These are phyloP conservation scores for Platyura marginata DNA, from an alignment of 1,140 invertebrate genomes.

Conservation along the genomic window DNA sequence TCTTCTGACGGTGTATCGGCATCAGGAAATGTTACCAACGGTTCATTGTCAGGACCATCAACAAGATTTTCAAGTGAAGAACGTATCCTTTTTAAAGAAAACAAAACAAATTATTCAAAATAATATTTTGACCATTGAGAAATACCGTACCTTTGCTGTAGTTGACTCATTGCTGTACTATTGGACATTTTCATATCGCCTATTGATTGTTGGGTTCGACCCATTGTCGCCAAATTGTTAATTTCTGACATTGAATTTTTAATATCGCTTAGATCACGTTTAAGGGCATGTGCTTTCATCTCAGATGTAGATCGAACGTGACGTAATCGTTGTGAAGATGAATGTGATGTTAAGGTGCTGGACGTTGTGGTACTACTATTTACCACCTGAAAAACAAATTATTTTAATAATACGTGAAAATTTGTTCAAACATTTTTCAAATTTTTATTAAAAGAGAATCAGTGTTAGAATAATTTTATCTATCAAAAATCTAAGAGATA, in stretches of 20 bases:
- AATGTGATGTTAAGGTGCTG: constrained; percentile 28
- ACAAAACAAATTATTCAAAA: constrained; percentile 2
- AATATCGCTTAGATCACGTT: constrained; percentile 53
- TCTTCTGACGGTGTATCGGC: constrained; percentile 40
- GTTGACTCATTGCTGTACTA: constrained; percentile 26
- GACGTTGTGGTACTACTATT: constrained; percentile 10
- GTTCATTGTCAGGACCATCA: constrained; percentile 33
- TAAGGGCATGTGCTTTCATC: constrained; percentile 47
- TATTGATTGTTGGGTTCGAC: constrained; percentile 2
- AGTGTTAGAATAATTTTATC: too few relatives aligned
- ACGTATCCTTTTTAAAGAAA: constrained; percentile 26
- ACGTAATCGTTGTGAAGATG: constrained; percentile 29
- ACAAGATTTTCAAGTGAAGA: constrained; percentile 46
- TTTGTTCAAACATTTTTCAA: too few relatives aligned
- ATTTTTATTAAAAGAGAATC: too few relatives aligned
- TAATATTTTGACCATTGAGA: not conserved
- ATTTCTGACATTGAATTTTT: constrained; percentile 62
- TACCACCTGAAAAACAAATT: constrained; percentile 23
- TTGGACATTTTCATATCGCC: constrained; percentile 26
- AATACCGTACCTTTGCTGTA: constrained; percentile 28
- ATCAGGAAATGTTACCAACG: constrained; percentile 60
- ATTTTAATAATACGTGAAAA: too few relatives aligned
- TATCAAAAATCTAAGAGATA: too few relatives aligned
- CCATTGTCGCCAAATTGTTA: constrained; percentile 15
- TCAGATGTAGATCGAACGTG: constrained; percentile 31